Percentiles rank a stretch among this genome's conserved stretches.
These are phyloP conservation scores for Ypsolopha sequella DNA, from an alignment of 2,888 invertebrate species.

Conservation along the genomic window DNA sequence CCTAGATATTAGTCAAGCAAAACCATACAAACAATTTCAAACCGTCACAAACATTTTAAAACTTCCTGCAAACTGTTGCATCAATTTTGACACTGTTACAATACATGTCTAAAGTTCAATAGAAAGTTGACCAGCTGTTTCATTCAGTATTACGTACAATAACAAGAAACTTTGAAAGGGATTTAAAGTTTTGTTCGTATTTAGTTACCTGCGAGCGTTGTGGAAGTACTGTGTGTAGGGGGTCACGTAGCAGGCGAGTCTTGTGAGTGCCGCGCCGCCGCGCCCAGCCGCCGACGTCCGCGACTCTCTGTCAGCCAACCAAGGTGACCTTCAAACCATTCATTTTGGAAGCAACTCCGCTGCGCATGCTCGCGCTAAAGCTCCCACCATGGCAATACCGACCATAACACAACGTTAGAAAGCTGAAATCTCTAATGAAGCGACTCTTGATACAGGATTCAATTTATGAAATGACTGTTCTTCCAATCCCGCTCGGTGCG, in stretches of 20 bases:
- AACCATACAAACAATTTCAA: too few species aligned
- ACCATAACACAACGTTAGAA: slow-evolving; percentile 19
- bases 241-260: slow-evolving; percentile 28
- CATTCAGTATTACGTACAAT: neutral
- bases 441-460: slow-evolving; percentile 24
- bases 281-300: too few species aligned
- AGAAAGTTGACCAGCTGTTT: too few species aligned
- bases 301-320: slow-evolving; percentile 19
- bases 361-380: slow-evolving; percentile 46
- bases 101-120: too few species aligned
- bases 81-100: too few species aligned
- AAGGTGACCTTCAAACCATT: slow-evolving; percentile 57
- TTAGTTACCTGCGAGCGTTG: neutral
- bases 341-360: slow-evolving; percentile 39
- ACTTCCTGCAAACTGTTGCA: too few species aligned
- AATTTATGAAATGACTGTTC: neutral
- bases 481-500: neutral
- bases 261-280: slow-evolving; percentile 12
- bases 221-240: slow-evolving; percentile 16
- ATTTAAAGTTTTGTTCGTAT: neutral
- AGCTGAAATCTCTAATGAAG: slow-evolving; percentile 13
- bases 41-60: too few species aligned
- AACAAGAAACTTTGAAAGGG: neutral
- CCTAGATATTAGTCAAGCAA: too few species aligned
- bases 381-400: slow-evolving; percentile 16